phyloP scores from a whole-genome alignment of 2,888 invertebrate species.

The Dicroscelio sp. region DNA sequence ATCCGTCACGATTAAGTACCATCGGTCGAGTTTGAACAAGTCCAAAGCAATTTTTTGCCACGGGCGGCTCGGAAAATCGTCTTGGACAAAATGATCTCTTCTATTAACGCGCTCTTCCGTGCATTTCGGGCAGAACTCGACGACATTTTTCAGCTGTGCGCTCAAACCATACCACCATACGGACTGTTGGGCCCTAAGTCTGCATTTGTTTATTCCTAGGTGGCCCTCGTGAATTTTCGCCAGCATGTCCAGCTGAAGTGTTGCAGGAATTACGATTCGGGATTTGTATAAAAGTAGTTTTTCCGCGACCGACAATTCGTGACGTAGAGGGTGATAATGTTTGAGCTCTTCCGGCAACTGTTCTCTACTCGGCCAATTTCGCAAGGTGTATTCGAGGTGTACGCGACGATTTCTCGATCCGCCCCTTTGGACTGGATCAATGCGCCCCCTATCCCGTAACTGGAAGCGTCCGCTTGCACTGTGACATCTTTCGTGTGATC shows the following conservation, averaged over 20 bases:
- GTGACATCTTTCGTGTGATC: constrained; percentile 82
- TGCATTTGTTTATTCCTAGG: constrained; percentile 83
- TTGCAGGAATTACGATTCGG: constrained; percentile 81
- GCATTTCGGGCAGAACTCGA: constrained; percentile 74
- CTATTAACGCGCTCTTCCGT: too few relatives aligned
- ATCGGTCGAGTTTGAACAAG: constrained; percentile 75
- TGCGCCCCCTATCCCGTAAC: constrained; percentile 88
- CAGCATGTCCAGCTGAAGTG: constrained; percentile 76
- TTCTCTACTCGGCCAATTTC: constrained; percentile 73
- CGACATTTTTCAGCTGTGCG: constrained; percentile 66
- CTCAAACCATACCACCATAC: constrained; percentile 84
- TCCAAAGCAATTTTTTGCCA: constrained; percentile 81
- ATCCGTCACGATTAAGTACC: constrained; percentile 82
- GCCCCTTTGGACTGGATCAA: constrained; percentile 82
- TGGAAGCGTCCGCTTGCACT: constrained; percentile 88
- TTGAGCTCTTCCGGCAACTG: constrained; percentile 52
- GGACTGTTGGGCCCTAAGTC: constrained; percentile 78
- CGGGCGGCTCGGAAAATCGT: too few relatives aligned
- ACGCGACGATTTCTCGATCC: too few relatives aligned
- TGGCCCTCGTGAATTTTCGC: constrained; percentile 84
- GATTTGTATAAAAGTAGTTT: constrained; percentile 77
- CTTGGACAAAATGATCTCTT: too few relatives aligned
- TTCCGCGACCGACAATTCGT: constrained; percentile 75
- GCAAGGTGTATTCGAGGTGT: constrained; percentile 67
- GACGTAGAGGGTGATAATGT: constrained; percentile 73